Base-by-base conservation (phyloP, 23 tunicate species). In the Ciona savignyi region DNA sequence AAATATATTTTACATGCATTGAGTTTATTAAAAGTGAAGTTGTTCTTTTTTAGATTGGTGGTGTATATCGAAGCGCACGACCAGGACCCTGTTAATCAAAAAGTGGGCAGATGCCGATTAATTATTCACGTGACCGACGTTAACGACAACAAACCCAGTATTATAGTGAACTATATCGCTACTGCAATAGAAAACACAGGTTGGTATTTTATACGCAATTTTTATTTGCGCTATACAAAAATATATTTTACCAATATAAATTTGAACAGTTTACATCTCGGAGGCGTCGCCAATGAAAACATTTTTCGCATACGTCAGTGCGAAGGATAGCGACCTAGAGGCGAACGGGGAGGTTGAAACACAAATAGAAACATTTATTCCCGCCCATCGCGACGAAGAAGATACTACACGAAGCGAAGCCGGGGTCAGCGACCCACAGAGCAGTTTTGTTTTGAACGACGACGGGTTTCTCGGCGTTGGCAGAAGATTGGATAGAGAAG, bases 251-350 rank as follows among this genome's bases (percentile, higher is more conserved):
- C n/a, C n/a, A n/a, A n/a, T n/a, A n/a, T n/a, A n/a, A n/a, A n/a
- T n/a, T n/a, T n/a, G n/a, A n/a, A n/a, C 81, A 86, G 93, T 86
- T 56, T 86, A 78, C 67, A 48, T 86, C 31, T 62, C 81, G 25
- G 93, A 86, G 74, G 25, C 60, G 19, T 63, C 76, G 2, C 72
- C 85, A 22, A n/a, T 32, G 3, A 72, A 66, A 33, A 74, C 80
- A 22, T 68, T 32, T 56, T 34, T 86, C 26, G 80, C 82, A 11
- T 60, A 67, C 61, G 65, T 86, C 27, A 71, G 80, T 25, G 93
- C 85, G 34, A 86, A 60, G 60, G 93, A 86, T 67, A 66, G 33
- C 11, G 93, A 86, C 33, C 32, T 60, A 22, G 93, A 73, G 11
- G 29, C 42, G 1, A 86, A 86, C 81, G 93, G 93, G 1, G 29